Evolutionary conservation across 2,113 vertebrate genomes (phyloP).

Genomic region (Danio rerio): DNA sequence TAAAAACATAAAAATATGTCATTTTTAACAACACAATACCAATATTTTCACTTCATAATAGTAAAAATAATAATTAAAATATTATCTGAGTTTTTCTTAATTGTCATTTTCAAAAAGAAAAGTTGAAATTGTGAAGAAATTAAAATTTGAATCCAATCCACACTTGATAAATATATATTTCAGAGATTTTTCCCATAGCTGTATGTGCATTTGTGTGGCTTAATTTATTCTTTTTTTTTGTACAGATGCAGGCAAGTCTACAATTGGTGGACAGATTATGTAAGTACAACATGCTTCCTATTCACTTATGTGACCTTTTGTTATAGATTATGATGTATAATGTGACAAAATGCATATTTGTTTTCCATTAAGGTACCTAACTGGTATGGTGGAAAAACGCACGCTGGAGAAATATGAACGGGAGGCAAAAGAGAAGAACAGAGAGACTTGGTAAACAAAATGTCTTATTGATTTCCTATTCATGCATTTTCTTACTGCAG

Average conservation of each 20-base stretch:
- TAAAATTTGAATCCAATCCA: too few species aligned
- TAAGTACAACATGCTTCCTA: slow-evolving; percentile 73
- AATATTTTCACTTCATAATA: too few species aligned
- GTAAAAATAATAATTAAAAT: too few species aligned
- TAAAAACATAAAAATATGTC: too few species aligned
- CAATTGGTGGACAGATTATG: slow-evolving; percentile 99
- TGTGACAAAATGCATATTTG: background rate
- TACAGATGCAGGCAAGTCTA: slow-evolving; percentile 97
- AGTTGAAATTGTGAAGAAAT: too few species aligned
- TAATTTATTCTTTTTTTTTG: slow-evolving; percentile 8
- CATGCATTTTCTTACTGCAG: background rate
- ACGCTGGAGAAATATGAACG: slow-evolving; percentile 99
- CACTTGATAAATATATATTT: too few species aligned
- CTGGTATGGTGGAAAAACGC: slow-evolving; percentile 99
- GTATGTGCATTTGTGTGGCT: background rate
- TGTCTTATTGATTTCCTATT: background rate
- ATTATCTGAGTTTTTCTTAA: too few species aligned
- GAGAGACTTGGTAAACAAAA: slow-evolving; percentile 94
- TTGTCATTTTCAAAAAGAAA: too few species aligned
- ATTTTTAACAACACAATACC: too few species aligned
- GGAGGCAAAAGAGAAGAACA: slow-evolving; percentile 99
- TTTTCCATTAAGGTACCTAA: slow-evolving; percentile 86
- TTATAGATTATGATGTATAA: background rate
- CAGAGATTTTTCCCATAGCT: too few species aligned
- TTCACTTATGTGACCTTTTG: background rate